Percentiles rank a stretch among this genome's conserved stretches.
Evolutionary conservation across 2,797 vertebrate species (phyloP).

Genomic region (Oophaga sylvatica): DNA sequence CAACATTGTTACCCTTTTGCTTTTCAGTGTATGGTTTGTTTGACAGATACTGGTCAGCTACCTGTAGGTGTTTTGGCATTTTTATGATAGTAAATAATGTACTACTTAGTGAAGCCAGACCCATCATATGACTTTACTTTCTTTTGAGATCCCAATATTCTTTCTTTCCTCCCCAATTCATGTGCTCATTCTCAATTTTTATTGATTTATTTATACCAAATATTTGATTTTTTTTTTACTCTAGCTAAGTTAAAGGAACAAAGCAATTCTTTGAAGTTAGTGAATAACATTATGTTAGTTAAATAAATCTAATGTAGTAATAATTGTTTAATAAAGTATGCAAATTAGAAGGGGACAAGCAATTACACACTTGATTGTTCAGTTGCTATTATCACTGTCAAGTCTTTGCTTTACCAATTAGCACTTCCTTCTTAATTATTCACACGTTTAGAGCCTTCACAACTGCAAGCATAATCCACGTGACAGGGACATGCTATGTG

Average conservation of each 20-base stretch:
- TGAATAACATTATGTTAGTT: neutral
- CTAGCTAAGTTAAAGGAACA: neutral
- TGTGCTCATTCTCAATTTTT: neutral
- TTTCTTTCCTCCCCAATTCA: neutral
- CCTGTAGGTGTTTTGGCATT: too few species aligned
- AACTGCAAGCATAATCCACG: neutral
- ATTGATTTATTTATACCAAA: neutral
- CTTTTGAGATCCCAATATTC: neutral
- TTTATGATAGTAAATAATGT: too few species aligned
- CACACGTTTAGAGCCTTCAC: slow-evolving; percentile 5
- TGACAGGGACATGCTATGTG: neutral
- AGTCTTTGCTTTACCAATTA: slow-evolving; percentile 26
- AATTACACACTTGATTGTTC: slow-evolving; percentile 2
- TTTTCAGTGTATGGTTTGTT: too few species aligned
- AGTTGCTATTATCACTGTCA: slow-evolving; percentile 21
- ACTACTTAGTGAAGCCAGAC: neutral
- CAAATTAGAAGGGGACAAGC: slow-evolving; percentile 10
- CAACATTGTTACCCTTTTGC: too few species aligned
- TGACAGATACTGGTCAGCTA: too few species aligned
- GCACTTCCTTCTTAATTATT: slow-evolving; percentile 5
- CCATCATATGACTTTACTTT: too few species aligned
- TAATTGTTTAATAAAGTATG: neutral
- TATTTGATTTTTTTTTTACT: neutral
- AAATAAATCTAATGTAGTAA: neutral
- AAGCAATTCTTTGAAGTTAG: neutral